Evolutionary conservation across 2,113 vertebrate species (phyloP).

Genomic region (Geococcyx californianus): DNA sequence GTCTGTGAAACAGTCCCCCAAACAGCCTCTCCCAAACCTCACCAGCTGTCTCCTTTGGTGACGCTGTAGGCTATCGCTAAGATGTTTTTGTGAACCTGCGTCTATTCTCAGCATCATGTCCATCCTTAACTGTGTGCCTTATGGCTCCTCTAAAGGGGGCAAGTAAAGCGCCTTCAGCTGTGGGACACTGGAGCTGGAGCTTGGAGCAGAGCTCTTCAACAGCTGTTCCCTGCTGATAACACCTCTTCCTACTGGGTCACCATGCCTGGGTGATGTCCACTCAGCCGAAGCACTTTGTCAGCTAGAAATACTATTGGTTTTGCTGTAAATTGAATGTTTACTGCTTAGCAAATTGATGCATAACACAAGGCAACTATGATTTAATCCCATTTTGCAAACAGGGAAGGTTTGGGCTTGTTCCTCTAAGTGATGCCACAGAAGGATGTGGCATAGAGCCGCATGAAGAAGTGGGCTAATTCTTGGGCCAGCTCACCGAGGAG

Average conservation of each 20-base stretch:
- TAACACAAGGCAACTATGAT: neutral
- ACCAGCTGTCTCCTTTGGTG: neutral
- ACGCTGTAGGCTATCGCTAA: neutral
- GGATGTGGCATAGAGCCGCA: neutral
- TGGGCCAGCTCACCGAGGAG: neutral
- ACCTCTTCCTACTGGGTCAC: neutral
- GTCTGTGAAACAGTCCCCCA: neutral
- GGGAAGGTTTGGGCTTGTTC: neutral
- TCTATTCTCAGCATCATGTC: neutral
- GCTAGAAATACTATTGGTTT: neutral
- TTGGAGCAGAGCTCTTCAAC: neutral
- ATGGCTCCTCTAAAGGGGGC: neutral
- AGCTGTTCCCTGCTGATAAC: neutral
- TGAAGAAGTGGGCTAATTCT: neutral
- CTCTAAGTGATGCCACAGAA: neutral
- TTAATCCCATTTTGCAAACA: neutral
- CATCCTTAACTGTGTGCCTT: neutral
- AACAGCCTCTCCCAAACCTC: neutral
- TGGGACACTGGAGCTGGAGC: neutral
- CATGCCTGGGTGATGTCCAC: neutral
- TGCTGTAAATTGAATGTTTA: neutral
- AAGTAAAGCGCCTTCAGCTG: neutral
- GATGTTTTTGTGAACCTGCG: neutral
- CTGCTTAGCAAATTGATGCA: neutral
- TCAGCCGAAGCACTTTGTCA: neutral